These are phyloP conservation scores for Lithophane semibrunnea DNA, from an alignment of 2,888 invertebrate species.

Conservation along the genomic window DNA sequence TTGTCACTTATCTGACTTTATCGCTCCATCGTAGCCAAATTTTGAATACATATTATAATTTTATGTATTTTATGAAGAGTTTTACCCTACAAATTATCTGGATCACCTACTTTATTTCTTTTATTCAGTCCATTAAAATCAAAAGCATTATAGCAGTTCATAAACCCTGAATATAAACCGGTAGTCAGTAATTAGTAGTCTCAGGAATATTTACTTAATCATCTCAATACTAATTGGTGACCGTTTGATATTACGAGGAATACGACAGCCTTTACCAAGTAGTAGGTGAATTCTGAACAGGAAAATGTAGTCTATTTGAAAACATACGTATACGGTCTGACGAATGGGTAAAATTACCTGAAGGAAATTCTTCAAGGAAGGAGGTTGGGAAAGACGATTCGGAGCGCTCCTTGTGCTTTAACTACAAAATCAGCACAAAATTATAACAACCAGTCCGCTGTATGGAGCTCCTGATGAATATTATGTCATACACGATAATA, in stretches of 20 bases:
- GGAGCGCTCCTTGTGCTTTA: too few relatives aligned
- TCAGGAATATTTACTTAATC: background rate
- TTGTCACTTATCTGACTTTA: too few relatives aligned
- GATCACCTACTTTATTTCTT: too few relatives aligned
- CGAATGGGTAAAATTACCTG: background rate
- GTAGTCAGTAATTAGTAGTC: too few relatives aligned
- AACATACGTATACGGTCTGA: background rate
- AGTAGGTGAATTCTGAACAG: background rate
- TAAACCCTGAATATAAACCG: background rate
- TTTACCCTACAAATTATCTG: too few relatives aligned
- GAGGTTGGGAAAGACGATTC: too few relatives aligned
- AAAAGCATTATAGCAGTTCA: background rate
- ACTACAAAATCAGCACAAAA: background rate
- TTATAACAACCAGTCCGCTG: too few relatives aligned
- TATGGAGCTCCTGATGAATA: background rate
- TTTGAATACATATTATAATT: too few relatives aligned
- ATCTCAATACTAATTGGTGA: background rate
- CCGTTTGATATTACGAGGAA: background rate
- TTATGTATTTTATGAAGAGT: too few relatives aligned
- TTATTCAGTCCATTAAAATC: too few relatives aligned
- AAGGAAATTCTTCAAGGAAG: background rate
- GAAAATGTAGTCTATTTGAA: background rate
- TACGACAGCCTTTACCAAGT: background rate
- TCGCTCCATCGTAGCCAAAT: too few relatives aligned
- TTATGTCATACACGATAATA: background rate